Evolutionary conservation across 2,888 invertebrate species (phyloP).

Genomic region (Hypolimnas misippus): DNA sequence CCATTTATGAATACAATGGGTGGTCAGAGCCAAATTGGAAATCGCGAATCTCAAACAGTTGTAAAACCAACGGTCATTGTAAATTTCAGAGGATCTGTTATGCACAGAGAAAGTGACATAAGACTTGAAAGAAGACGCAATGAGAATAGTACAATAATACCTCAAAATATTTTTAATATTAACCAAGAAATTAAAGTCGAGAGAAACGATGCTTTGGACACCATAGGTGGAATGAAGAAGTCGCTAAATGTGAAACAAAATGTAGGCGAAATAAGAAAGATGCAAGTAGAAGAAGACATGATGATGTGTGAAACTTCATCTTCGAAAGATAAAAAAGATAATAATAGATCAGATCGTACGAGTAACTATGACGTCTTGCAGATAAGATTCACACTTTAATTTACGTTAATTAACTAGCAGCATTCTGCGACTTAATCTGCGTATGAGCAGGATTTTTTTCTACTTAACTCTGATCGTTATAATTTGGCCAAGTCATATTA

Average conservation of each 20-base stretch:
- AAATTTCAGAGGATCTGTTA: slow-evolving; percentile 72
- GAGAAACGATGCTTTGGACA: slow-evolving; percentile 44
- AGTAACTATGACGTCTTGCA: slow-evolving; percentile 60
- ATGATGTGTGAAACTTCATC: slow-evolving; percentile 67
- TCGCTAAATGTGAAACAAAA: slow-evolving; percentile 54
- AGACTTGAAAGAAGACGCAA: slow-evolving; percentile 61
- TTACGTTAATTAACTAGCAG: background rate
- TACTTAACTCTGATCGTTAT: too few relatives aligned
- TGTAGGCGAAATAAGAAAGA: slow-evolving; percentile 47
- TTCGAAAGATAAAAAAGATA: slow-evolving; percentile 49
- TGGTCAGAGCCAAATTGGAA: slow-evolving; percentile 77
- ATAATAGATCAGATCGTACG: slow-evolving; percentile 49
- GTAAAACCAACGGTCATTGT: slow-evolving; percentile 79
- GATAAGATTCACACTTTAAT: slow-evolving; percentile 65
- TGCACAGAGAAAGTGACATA: slow-evolving; percentile 70
- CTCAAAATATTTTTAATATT: slow-evolving; percentile 74
- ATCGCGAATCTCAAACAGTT: slow-evolving; percentile 76
- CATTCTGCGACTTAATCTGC: too few relatives aligned
- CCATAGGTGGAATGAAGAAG: slow-evolving; percentile 42
- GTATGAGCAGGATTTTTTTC: too few relatives aligned
- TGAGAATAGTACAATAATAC: slow-evolving; percentile 52
- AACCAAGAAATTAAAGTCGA: slow-evolving; percentile 76
- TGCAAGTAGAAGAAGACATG: slow-evolving; percentile 62
- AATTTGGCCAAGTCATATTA: too few relatives aligned
- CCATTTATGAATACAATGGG: slow-evolving; percentile 68